Evolutionary conservation across 2,888 invertebrate species (phyloP).

Genomic region (Agonopterix arenella): DNA sequence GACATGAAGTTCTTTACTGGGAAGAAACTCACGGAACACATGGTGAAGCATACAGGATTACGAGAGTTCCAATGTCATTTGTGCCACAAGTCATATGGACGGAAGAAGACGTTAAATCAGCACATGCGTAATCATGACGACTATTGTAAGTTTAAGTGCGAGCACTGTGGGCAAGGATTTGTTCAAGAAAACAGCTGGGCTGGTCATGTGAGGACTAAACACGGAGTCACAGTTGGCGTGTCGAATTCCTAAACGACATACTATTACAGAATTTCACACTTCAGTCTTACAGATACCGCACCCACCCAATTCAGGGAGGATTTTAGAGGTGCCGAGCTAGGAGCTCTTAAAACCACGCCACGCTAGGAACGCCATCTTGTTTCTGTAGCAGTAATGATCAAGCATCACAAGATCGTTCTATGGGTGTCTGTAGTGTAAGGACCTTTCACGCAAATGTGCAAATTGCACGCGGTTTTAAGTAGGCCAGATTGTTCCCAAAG

Average conservation of each 20-base stretch:
- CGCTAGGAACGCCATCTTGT: too few relatives aligned
- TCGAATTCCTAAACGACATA: background rate
- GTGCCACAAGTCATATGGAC: conserved; percentile 38
- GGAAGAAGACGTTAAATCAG: conserved; percentile 40
- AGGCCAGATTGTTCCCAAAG: too few relatives aligned
- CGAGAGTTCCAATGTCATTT: conserved; percentile 41
- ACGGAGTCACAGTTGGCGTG: conserved; percentile 9
- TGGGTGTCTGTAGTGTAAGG: too few relatives aligned
- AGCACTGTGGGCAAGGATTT: conserved; percentile 32
- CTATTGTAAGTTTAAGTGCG: conserved; percentile 24
- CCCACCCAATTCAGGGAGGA: too few relatives aligned
- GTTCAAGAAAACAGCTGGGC: conserved; percentile 49
- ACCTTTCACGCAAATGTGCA: too few relatives aligned
- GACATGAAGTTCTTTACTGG: conserved; percentile 40
- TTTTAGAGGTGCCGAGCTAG: too few relatives aligned
- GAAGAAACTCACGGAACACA: conserved; percentile 36
- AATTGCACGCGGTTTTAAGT: too few relatives aligned
- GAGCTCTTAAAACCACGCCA: too few relatives aligned
- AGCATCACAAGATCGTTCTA: too few relatives aligned
- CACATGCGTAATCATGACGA: conserved; percentile 37
- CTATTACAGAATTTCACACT: too few relatives aligned
- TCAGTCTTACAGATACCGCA: too few relatives aligned
- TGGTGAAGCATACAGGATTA: conserved; percentile 40
- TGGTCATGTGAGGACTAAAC: conserved; percentile 51
- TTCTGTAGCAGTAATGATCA: too few relatives aligned